Percentiles rank a stretch among this genome's conserved stretches.
Evolutionary conservation across 2,888 invertebrate species (phyloP).

Genomic region (Lasioglossum calceatum): DNA sequence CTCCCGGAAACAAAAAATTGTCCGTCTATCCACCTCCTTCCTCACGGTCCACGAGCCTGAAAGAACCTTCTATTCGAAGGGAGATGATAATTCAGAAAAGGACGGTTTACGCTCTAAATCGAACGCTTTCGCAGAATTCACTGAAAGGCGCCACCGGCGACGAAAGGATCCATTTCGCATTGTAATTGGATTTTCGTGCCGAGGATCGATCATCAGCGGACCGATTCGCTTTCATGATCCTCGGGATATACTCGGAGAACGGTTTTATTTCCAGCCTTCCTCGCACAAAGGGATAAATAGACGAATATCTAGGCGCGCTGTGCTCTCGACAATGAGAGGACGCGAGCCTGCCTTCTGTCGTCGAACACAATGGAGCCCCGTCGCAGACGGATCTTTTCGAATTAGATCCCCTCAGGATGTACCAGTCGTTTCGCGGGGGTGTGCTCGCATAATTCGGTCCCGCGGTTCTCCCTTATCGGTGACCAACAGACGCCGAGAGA

Average conservation of each 20-base stretch:
- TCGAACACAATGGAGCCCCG: slow-evolving; percentile 53
- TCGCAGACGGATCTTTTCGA: slow-evolving; percentile 73
- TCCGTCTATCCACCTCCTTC: background rate
- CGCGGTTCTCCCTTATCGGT: slow-evolving; percentile 3
- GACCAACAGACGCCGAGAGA: background rate
- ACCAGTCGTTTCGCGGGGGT: background rate
- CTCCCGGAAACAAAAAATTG: background rate
- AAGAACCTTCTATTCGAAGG: background rate
- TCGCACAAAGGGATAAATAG: slow-evolving; percentile 65
- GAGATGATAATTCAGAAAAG: background rate
- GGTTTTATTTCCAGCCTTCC: slow-evolving; percentile 59
- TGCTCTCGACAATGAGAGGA: slow-evolving; percentile 61
- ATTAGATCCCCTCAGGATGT: slow-evolving; percentile 68
- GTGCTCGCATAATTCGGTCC: background rate
- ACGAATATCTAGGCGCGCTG: slow-evolving; percentile 35
- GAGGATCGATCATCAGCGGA: slow-evolving; percentile 57
- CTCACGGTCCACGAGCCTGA: background rate
- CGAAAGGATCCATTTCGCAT: background rate
- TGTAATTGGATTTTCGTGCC: slow-evolving; percentile 47
- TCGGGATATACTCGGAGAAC: slow-evolving; percentile 46
- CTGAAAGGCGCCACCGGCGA: background rate
- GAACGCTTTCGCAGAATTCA: background rate
- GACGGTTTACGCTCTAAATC: background rate
- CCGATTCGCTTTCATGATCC: slow-evolving; percentile 52
- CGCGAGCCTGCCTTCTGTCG: slow-evolving; percentile 40